phyloP scores from a whole-genome alignment of 2,888 invertebrate genomes.

The Apeira syringaria region DNA sequence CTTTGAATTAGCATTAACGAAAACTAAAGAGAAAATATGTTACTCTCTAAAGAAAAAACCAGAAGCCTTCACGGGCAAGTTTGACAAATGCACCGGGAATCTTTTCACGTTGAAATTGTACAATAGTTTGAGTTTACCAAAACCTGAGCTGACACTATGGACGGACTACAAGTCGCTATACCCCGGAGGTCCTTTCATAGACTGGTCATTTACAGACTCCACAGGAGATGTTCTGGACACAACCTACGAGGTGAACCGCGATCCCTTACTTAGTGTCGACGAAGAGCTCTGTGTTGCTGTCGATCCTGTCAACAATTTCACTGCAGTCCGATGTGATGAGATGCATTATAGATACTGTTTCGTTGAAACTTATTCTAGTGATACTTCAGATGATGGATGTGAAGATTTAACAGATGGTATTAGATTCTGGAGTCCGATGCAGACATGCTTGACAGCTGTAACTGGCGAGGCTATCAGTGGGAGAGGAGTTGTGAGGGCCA shows the following conservation, averaged over 20 bases:
- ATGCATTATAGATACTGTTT: conserved; percentile 67
- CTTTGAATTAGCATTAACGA: conserved; percentile 49
- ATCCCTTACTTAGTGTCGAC: conserved; percentile 40
- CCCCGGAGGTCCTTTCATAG: conserved; percentile 69
- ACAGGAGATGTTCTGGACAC: conserved; percentile 48
- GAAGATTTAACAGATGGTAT: conserved; percentile 36
- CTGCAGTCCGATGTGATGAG: conserved; percentile 59
- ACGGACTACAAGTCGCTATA: conserved; percentile 68
- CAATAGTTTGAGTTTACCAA: conserved; percentile 48
- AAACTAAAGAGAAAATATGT: conserved; percentile 49
- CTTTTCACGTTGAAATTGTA: conserved; percentile 55
- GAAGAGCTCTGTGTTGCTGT: conserved; percentile 63
- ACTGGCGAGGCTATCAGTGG: conserved; percentile 40
- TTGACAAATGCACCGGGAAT: conserved; percentile 65
- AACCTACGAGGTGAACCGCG: conserved; percentile 49
- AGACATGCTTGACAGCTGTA: conserved; percentile 57
- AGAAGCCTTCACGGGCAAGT: conserved; percentile 62
- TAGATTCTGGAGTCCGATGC: conserved; percentile 60
- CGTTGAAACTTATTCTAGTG: conserved; percentile 53
- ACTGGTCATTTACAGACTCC: conserved; percentile 60
- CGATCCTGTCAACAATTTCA: conserved; percentile 54
- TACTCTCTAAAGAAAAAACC: conserved; percentile 60
- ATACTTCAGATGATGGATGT: conserved; percentile 46
- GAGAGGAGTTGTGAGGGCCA: conserved; percentile 59
- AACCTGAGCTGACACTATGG: conserved; percentile 58